Base-by-base conservation (phyloP, 2,888 invertebrate species). In the Bursaphelenchus okinawaensis region DNA sequence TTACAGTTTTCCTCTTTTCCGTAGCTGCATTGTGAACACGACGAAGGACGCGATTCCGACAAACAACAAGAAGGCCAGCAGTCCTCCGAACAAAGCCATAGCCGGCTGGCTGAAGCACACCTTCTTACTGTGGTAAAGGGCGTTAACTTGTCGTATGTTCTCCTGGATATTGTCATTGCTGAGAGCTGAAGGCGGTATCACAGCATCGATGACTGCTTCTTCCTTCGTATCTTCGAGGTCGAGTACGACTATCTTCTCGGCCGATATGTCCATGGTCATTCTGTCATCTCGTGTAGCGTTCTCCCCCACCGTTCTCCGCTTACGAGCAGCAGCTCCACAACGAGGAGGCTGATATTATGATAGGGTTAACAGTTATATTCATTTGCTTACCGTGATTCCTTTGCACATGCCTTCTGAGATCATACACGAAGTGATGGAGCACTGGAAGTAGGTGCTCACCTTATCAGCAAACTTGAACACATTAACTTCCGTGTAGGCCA, bases 381-480 rank as follows among this genome's bases (percentile, higher is more conserved):
- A 4, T 16, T 40, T 7, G 8, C 66, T 65, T 60, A 78, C 78
- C 64, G 80, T 80, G 65, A 77, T 80, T 20, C 80, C 80, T 29
- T 70, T 72, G 64, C 81, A 81, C 76, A 79, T 78, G 57, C 81
- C 81, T 63, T 81, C 81, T 19, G 74, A 69, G 7, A 77, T 72
- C 80, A 82, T 80, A 67, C 82, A 82, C 1, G 81, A 77, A 52
- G 75, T 73, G 9, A 82, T 75, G 23, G 82, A 81, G 60, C 82
- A 82, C 69, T 82, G 82, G 71, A 83, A 83, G 67, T 82, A 82
- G 9, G 80, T 69, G 29, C 65, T 68, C 51, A 73, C 70, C 68
- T 81, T 79, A 65, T 82, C 82, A 50, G 82, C 82, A 57, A 82
- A 82, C 63, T 82, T 82, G 74, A 81, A 82, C 19, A 74, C 78